These are phyloP conservation scores for Eristalis tenax DNA, from an alignment of 2,888 invertebrate species.

Conservation along the genomic window DNA sequence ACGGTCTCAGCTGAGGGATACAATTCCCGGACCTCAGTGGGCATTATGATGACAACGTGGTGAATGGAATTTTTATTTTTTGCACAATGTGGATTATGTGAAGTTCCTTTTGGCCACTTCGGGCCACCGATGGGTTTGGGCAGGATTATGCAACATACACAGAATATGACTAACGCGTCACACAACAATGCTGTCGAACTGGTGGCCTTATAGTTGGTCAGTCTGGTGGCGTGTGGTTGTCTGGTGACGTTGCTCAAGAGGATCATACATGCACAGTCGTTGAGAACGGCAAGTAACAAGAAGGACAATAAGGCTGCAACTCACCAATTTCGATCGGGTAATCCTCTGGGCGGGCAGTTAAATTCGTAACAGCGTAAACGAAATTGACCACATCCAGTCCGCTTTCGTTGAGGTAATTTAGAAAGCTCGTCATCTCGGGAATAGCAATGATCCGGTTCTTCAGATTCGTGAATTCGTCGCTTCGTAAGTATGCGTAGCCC, in stretches of 20 bases:
- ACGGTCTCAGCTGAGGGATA: slow-evolving; percentile 56
- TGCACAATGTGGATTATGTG: slow-evolving; percentile 57
- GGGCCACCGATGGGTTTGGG: slow-evolving; percentile 7
- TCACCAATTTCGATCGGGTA: slow-evolving; percentile 19
- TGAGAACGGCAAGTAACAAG: too few species aligned
- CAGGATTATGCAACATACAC: slow-evolving; percentile 53
- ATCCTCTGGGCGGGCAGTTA: slow-evolving; percentile 72
- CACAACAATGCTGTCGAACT: slow-evolving; percentile 58
- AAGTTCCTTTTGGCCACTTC: slow-evolving; percentile 34
- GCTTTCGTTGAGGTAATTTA: slow-evolving; percentile 77
- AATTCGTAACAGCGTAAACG: slow-evolving; percentile 74
- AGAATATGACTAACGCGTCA: slow-evolving; percentile 57
- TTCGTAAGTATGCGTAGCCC: slow-evolving; percentile 77
- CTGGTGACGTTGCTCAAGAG: too few species aligned
- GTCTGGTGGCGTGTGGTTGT: too few species aligned
- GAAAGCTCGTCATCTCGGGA: slow-evolving; percentile 77
- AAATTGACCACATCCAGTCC: slow-evolving; percentile 78
- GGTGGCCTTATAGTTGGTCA: slow-evolving; percentile 7
- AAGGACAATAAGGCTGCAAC: background rate
- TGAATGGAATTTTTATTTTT: slow-evolving; percentile 57
- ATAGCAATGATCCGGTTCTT: slow-evolving; percentile 75
- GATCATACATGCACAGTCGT: too few species aligned
- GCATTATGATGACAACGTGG: slow-evolving; percentile 34
- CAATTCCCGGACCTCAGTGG: slow-evolving; percentile 1
- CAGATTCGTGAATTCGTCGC: slow-evolving; percentile 75